A percentile compares a stretch with the other conserved stretches of the same genome.
Evolutionary conservation across 1,140 invertebrate genomes (phyloP).

Genomic region (Hypothenemus hampei): DNA sequence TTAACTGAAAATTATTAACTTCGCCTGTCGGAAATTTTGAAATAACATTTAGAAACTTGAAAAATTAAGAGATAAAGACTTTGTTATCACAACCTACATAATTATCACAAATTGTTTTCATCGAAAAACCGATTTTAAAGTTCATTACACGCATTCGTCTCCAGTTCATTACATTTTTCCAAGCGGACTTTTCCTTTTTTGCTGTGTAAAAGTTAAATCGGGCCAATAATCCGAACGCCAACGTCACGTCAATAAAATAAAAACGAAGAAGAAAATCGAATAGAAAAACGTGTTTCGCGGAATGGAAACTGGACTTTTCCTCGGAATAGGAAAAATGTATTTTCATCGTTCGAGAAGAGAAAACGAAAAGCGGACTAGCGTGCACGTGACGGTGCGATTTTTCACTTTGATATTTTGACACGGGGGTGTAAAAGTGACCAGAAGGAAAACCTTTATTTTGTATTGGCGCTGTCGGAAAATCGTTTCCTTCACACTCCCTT

Average conservation of each 20-base stretch:
- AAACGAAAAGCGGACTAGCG: conserved; percentile 26
- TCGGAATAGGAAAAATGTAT: conserved; percentile 18
- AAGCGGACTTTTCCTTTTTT: no score
- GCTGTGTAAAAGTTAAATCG: conserved; percentile 7
- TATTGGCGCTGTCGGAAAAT: no score
- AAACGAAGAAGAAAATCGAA: conserved; percentile 7
- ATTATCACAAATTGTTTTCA: no score
- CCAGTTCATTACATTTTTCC: no score
- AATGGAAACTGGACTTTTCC: conserved; percentile 18
- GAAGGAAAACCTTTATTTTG: conserved; percentile 34
- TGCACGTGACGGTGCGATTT: conserved; percentile 39
- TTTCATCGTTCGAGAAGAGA: conserved; percentile 7
- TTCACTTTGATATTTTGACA: conserved; percentile 41
- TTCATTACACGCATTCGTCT: no score
- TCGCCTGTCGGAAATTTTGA: no score
- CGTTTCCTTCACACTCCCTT: no score
- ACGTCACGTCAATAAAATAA: conserved; percentile 14
- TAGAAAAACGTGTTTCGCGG: conserved; percentile 25
- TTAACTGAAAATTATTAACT: no score
- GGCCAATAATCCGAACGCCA: neutral
- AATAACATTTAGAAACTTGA: no score
- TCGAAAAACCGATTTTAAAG: no score
- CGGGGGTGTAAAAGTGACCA: conserved; percentile 39
- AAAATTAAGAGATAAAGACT: no score
- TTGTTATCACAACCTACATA: no score